Conservation (phyloP, 2,797 vertebrate genomes). For the Cossypha dichroa region DNA sequence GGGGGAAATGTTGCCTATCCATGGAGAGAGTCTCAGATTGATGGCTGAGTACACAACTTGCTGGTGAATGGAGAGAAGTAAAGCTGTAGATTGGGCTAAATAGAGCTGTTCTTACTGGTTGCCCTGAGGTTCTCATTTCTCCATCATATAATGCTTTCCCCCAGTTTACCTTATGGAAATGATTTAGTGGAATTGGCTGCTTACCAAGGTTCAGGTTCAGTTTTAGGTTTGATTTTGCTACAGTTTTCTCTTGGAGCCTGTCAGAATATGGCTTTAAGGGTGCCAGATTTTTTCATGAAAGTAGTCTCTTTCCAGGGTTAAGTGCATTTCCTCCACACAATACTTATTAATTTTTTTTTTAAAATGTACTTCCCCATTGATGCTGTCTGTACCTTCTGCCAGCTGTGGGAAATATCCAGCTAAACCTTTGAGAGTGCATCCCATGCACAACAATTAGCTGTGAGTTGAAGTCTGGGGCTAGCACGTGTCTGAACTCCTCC, state of each 20-base stretch:
- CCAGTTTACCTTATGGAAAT: background rate
- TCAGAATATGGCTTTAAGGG: background rate
- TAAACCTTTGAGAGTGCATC: background rate
- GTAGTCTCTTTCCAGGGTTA: background rate
- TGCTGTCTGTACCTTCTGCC: background rate
- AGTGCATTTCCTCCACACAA: background rate
- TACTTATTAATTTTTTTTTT: background rate
- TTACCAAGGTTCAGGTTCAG: background rate
- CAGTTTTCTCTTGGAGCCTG: background rate
- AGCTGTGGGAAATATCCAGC: background rate
- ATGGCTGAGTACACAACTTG: background rate
- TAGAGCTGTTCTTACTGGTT: background rate
- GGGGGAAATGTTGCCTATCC: background rate
- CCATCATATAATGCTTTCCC: background rate
- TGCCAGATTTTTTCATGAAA: background rate
- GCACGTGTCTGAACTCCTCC: accelerated
- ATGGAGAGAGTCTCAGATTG: background rate
- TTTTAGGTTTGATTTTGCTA: background rate
- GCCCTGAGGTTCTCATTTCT: background rate
- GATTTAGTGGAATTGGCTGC: background rate
- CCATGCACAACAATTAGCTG: background rate
- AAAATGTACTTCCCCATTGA: accelerated
- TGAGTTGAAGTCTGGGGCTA: background rate
- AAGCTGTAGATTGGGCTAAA: background rate
- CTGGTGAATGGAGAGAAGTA: background rate